These are phyloP conservation scores for Pituophis catenifer DNA, from an alignment of 2,113 vertebrate species.

Conservation along the genomic window DNA sequence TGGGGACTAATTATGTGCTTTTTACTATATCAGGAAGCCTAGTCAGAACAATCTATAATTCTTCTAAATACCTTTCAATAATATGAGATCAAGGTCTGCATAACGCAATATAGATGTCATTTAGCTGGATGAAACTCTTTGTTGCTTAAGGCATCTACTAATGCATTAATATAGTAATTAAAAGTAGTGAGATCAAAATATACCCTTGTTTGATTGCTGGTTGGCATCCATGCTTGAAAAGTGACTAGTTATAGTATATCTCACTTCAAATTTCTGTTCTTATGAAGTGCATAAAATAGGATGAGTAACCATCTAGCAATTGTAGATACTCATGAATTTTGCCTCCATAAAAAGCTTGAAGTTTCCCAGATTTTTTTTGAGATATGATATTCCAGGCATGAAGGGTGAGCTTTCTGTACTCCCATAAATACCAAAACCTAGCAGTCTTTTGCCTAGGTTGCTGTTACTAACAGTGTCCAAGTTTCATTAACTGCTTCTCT, in stretches of 20 bases:
- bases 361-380: neutral
- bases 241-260: neutral
- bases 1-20: too few species aligned
- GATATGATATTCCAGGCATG: neutral
- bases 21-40: too few species aligned
- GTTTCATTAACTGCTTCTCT: neutral
- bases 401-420: neutral
- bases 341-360: neutral
- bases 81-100: neutral
- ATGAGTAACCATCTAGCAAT: neutral
- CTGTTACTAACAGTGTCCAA: neutral
- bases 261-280: neutral
- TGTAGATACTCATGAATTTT: neutral
- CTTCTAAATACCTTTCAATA: neutral
- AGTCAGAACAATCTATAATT: neutral
- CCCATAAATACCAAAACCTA: neutral
- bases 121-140: neutral
- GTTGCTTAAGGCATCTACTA: neutral
- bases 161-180: neutral
- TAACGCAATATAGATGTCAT: neutral
- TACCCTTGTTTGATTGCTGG: neutral
- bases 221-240: neutral
- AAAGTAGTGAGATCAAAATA: neutral
- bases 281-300: neutral
- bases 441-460: neutral